These are phyloP conservation scores for Aphelenchoides bicaudatus DNA, from an alignment of 2,888 invertebrate species.

Conservation along the genomic window DNA sequence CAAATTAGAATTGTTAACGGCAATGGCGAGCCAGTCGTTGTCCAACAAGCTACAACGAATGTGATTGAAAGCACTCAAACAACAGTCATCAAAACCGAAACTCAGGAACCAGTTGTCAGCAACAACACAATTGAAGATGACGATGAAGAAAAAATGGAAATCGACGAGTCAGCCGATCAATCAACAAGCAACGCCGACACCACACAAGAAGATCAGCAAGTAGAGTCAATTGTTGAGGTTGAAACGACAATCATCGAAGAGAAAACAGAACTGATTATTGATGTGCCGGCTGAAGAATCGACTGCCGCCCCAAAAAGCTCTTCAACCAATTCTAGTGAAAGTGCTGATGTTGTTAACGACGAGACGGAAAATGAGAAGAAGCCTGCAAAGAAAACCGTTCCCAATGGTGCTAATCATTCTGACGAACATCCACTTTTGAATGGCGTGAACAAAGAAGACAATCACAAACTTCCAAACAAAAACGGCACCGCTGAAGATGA, in stretches of 20 bases:
- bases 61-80: no score
- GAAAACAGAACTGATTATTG: no score
- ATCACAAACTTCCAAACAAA: slow-evolving; percentile 10
- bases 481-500: slow-evolving; percentile 1
- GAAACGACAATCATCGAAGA: no score
- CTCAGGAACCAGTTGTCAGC: neutral
- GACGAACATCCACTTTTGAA: slow-evolving; percentile 4
- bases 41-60: no score
- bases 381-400: neutral
- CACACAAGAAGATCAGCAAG: neutral
- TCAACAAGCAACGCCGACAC: neutral
- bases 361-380: neutral
- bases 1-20: neutral
- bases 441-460: slow-evolving; percentile 9
- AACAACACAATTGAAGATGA: neutral
- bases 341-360: no score
- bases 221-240: no score
- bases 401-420: slow-evolving; percentile 2
- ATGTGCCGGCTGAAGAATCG: neutral
- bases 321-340: no score
- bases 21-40: neutral
- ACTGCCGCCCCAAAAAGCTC: neutral
- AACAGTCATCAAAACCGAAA: no score
- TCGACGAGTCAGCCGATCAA: neutral
- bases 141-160: neutral